These are phyloP conservation scores for Malaclemys terrapin DNA, from an alignment of 2,113 vertebrate genomes.

Conservation along the genomic window DNA sequence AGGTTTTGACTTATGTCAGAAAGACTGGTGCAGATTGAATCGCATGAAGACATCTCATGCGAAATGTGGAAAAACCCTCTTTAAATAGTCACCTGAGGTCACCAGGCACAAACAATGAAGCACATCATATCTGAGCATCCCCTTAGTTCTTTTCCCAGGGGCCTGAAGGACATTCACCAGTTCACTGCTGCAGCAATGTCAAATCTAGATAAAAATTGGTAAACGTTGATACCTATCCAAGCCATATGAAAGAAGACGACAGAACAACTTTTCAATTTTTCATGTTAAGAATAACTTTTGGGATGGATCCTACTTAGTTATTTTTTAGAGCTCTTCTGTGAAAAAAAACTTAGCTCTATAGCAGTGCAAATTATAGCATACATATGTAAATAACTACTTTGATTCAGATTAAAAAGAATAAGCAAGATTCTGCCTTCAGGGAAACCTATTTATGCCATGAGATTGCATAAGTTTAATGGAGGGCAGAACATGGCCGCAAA, in stretches of 20 bases:
- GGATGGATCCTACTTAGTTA: neutral
- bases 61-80: too few species aligned
- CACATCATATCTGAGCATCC: too few species aligned
- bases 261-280: neutral
- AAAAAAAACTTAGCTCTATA: neutral
- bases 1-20: too few species aligned
- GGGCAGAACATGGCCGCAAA: neutral
- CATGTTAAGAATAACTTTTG: neutral
- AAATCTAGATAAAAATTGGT: too few species aligned
- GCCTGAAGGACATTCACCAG: too few species aligned
- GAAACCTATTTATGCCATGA: neutral
- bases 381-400: neutral
- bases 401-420: neutral
- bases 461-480: neutral
- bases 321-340: neutral
- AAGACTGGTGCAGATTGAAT: too few species aligned
- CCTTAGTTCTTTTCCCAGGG: too few species aligned
- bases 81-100: too few species aligned
- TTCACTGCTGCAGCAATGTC: too few species aligned
- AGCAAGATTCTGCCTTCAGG: neutral
- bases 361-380: neutral
- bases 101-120: too few species aligned
- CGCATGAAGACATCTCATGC: too few species aligned
- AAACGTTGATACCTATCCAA: too few species aligned
- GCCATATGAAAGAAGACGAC: neutral